phyloP scores from a whole-genome alignment of 2,113 vertebrate species.

The Trematocara marginatum region DNA sequence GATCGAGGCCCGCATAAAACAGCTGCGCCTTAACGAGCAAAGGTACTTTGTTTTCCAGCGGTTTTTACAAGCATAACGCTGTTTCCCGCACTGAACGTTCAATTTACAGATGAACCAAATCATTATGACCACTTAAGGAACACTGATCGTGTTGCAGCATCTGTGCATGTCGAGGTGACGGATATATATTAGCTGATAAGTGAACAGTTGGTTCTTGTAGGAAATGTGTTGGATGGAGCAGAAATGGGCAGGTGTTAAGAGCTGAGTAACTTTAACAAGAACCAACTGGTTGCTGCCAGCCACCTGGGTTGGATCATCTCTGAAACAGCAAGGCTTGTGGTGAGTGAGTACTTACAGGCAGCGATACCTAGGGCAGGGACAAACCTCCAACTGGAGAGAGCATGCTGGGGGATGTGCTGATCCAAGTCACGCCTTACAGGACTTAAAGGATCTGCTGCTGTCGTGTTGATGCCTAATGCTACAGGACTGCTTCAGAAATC shows the following conservation, averaged over 20 bases:
- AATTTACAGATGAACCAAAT: not conserved
- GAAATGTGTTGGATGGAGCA: not conserved
- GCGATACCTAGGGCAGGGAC: not conserved
- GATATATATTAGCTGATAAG: not conserved
- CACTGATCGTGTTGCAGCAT: not conserved
- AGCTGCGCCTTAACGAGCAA: conserved; percentile 43
- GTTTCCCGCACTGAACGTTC: not conserved
- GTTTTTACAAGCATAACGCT: not conserved
- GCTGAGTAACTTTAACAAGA: not conserved
- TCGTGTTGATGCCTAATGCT: not conserved
- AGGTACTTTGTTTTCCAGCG: not conserved
- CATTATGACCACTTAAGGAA: not conserved
- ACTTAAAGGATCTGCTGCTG: not conserved
- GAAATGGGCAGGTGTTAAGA: not conserved
- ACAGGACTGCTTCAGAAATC: not conserved
- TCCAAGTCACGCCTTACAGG: not conserved
- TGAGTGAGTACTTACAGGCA: not conserved
- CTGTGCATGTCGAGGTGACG: not conserved
- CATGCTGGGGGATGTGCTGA: not conserved
- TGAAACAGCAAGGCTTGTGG: not conserved
- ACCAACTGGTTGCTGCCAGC: not conserved
- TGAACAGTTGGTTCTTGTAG: not conserved
- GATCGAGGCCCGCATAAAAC: conserved; percentile 57
- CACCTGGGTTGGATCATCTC: not conserved
- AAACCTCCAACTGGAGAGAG: not conserved